phyloP scores from a whole-genome alignment of 2,888 invertebrate species.

The Crossocerus cetratus region DNA sequence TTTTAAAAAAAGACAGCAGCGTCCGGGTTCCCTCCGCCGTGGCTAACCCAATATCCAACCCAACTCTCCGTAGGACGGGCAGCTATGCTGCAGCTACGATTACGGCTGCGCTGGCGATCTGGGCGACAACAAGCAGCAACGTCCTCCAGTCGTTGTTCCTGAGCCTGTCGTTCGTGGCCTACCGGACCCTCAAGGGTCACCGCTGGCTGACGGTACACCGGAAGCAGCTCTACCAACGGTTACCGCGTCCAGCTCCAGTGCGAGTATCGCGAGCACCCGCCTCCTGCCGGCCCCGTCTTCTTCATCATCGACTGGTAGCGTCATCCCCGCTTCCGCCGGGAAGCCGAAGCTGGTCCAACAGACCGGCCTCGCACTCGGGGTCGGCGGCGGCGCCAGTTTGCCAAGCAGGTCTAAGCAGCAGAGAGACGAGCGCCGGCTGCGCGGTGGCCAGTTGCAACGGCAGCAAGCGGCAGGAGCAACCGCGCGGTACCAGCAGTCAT shows the following conservation, averaged over 20 bases:
- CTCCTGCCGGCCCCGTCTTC: constrained; percentile 46
- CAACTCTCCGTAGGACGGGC: constrained; percentile 76
- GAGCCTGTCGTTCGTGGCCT: constrained; percentile 59
- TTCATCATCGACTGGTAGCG: constrained; percentile 43
- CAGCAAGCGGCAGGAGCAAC: constrained; percentile 30
- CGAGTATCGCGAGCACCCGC: constrained; percentile 41
- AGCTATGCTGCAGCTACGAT: constrained; percentile 79
- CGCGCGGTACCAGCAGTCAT: constrained; percentile 32
- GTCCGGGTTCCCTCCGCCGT: constrained; percentile 42
- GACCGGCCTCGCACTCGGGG: constrained; percentile 5
- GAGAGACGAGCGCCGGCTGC: constrained; percentile 5
- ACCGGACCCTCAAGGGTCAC: constrained; percentile 60
- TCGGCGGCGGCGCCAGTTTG: background rate
- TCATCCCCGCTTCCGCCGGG: constrained; percentile 16
- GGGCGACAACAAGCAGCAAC: constrained; percentile 65
- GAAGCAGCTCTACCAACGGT: constrained; percentile 73
- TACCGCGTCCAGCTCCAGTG: constrained; percentile 36
- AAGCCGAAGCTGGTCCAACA: constrained; percentile 31
- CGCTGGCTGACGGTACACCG: constrained; percentile 67
- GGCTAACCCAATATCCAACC: constrained; percentile 57
- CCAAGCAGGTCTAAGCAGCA: constrained; percentile 5
- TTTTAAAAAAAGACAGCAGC: constrained; percentile 16
- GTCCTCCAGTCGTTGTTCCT: constrained; percentile 61
- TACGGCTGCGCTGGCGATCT: constrained; percentile 77
- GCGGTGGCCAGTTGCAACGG: constrained; percentile 18